These are phyloP conservation scores for Otolemur garnettii DNA, from an alignment of 2,113 vertebrate genomes.

Conservation along the genomic window DNA sequence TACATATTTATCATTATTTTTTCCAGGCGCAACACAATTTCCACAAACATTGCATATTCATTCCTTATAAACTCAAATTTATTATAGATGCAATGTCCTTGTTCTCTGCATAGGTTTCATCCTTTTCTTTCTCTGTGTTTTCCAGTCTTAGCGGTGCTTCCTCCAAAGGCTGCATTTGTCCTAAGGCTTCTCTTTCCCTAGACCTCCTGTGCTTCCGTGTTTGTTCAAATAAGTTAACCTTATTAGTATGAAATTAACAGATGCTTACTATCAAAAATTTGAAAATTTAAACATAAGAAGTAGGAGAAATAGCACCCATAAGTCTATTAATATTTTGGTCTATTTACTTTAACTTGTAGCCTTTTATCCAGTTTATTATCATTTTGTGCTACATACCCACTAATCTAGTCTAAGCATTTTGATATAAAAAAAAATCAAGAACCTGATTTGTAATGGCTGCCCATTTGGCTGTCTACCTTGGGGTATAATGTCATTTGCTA, in stretches of 20 bases:
- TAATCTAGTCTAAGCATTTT: slow-evolving; percentile 36
- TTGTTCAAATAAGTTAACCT: not conserved
- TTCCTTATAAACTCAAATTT: slow-evolving; percentile 63
- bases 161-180: not conserved
- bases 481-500: slow-evolving; percentile 71
- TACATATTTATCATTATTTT: slow-evolving; percentile 66
- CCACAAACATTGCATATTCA: slow-evolving; percentile 63
- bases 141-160: not conserved
- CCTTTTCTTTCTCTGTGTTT: not conserved
- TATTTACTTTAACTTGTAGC: slow-evolving; percentile 38
- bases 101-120: slow-evolving; percentile 21
- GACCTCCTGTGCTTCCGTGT: not conserved
- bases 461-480: slow-evolving; percentile 77
- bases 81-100: slow-evolving; percentile 41
- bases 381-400: slow-evolving; percentile 7
- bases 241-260: slow-evolving; percentile 64
- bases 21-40: slow-evolving; percentile 63
- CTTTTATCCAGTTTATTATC: slow-evolving; percentile 54
- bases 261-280: slow-evolving; percentile 56
- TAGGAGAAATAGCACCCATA: not conserved
- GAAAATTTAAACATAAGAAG: slow-evolving; percentile 44
- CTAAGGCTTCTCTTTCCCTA: not conserved
- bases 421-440: slow-evolving; percentile 34
- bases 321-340: slow-evolving; percentile 66
- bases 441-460: slow-evolving; percentile 68